Conservation (phyloP, 2,797 vertebrate genomes). For the Steatocranus sp. region DNA sequence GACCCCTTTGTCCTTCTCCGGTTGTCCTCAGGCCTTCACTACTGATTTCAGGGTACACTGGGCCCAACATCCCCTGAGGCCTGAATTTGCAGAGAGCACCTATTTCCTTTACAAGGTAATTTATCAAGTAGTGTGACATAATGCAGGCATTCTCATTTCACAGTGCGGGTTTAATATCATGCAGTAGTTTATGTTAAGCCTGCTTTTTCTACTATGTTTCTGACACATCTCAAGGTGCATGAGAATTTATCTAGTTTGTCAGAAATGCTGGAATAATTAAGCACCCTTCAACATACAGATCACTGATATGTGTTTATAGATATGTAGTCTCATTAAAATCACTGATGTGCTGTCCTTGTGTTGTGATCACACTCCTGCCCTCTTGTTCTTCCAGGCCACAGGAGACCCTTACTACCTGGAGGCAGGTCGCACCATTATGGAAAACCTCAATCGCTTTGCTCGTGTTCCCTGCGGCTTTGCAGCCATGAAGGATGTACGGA, state of each 20-base stretch:
- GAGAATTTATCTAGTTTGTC: not conserved
- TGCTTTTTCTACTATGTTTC: not conserved
- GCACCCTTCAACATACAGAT: not conserved
- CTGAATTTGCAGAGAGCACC: conserved; percentile 99
- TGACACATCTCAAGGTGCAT: not conserved
- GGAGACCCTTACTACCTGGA: conserved; percentile 97
- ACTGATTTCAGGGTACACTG: conserved; percentile 98
- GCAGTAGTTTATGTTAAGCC: not conserved
- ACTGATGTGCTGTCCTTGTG: not conserved
- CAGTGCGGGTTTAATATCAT: not conserved
- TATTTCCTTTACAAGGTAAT: conserved; percentile 98
- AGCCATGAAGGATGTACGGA: conserved; percentile 98
- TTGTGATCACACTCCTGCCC: not conserved
- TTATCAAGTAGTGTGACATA: conserved; percentile 12
- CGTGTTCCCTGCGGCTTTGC: conserved; percentile 98
- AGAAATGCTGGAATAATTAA: not conserved
- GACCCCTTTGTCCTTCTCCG: conserved; percentile 51
- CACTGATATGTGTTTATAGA: not conserved
- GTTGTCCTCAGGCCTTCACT: conserved; percentile 89
- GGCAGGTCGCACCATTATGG: conserved; percentile 94
- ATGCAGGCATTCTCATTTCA: not conserved
- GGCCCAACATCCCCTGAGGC: conserved; percentile 96
- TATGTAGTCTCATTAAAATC: not conserved
- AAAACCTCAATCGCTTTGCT: conserved; percentile 97
- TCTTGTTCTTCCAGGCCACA: conserved; percentile 80